Evolutionary conservation across 1,140 invertebrate species (phyloP), one percentile per base, ranked within the genome.

Genomic region (Metaphire vulgaris): DNA sequence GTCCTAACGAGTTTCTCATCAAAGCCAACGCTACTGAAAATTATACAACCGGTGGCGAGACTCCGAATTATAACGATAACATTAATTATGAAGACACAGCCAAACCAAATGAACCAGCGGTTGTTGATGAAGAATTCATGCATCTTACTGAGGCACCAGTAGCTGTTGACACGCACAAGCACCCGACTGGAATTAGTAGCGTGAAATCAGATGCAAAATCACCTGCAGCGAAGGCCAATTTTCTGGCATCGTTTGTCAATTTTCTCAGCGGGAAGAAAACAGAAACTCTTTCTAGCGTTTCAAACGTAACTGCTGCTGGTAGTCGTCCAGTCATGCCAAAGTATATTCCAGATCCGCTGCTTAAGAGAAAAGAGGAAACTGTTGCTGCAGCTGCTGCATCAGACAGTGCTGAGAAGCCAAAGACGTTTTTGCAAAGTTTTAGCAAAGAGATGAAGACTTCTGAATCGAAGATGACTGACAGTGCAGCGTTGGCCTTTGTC

Each of bases 221-320:
- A 29, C 30, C 30, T 2, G 15, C 26, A 28, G 32, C 30, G 26
- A 71, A 71, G 33, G 33, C 28, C 30, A 31, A 30, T 71, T 71
- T 71, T 32, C 15, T 71, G 29, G 69, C 29, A n/a, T 71, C 82
- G 21, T 85, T 83, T 76, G 69, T 85, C 21, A 84, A 79, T 76
- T 85, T 84, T 77, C 79, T 85, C 29, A 80, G 82, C 75, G 84
- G 84, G 28, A 83, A 85, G 68, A 85, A 84, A 77, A 81, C 81
- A 68, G 84, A 85, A 76, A 85, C 84, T 15, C 78, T 85, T 72
- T 84, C 83, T n/a, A 85, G 84, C 78, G 81, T 85, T 21, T 84
- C 81, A 75, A 81, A 79, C 70, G 79, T 80, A 72, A 79, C 81
- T 32, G 78, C 84, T 65, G 79, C 79, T 33, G 82, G 83, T 74